Percentiles rank a stretch among this genome's conserved stretches.
Evolutionary conservation across 2,113 vertebrate genomes (phyloP).

Genomic region (Lota lota): DNA sequence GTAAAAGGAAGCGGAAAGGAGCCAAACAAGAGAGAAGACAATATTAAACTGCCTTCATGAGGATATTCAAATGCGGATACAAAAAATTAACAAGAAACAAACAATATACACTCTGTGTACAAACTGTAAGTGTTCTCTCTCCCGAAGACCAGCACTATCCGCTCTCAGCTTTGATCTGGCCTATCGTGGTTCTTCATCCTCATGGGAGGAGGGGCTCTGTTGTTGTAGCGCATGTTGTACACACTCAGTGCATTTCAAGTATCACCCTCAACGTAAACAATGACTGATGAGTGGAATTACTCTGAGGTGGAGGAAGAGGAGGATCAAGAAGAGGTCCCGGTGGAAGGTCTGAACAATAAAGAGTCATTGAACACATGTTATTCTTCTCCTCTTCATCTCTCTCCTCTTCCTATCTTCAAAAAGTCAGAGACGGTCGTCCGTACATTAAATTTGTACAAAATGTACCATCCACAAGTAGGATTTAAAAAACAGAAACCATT

Average conservation of each 20-base stretch:
- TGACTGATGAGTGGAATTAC: slow-evolving; percentile 50
- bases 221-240: slow-evolving; percentile 39
- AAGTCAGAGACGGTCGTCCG: slow-evolving; percentile 55
- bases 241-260: slow-evolving; percentile 62
- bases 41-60: slow-evolving; percentile 22
- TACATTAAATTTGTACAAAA: slow-evolving; percentile 51
- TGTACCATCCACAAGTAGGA: slow-evolving; percentile 46
- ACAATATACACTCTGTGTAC: slow-evolving; percentile 28
- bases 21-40: slow-evolving; percentile 17
- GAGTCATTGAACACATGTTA: slow-evolving; percentile 53
- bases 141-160: background rate
- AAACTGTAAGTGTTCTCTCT: slow-evolving; percentile 28
- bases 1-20: slow-evolving; percentile 15
- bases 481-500: slow-evolving; percentile 18
- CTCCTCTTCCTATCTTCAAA: slow-evolving; percentile 57
- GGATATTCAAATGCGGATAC: slow-evolving; percentile 31
- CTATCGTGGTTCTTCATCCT: too few relatives aligned
- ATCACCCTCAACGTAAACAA: slow-evolving; percentile 63
- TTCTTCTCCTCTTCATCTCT: slow-evolving; percentile 50
- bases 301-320: background rate
- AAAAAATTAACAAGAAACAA: background rate
- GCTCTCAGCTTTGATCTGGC: too few relatives aligned
- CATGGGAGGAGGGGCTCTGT: background rate
- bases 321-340: slow-evolving; percentile 16
- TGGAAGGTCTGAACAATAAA: slow-evolving; percentile 28